These are phyloP conservation scores for Macrobrachium rosenbergii DNA, from an alignment of 1,140 invertebrate genomes.

Conservation along the genomic window DNA sequence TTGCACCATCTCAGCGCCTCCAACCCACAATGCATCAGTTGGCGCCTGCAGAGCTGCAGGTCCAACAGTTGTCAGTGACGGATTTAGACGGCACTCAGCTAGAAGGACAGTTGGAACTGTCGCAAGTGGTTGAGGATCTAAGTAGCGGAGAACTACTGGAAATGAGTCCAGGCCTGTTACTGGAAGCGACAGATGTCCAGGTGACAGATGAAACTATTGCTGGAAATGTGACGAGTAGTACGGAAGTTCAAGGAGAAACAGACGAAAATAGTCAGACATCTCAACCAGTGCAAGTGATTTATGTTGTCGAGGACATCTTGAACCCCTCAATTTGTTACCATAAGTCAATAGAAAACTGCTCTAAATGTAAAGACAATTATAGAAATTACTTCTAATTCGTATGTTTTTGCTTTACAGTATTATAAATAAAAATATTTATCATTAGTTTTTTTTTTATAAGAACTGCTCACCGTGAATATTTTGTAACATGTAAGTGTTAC, in stretches of 20 bases:
- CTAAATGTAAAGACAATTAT: too few species aligned
- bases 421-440: too few species aligned
- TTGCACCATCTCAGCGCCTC: slow-evolving; percentile 17
- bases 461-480: too few species aligned
- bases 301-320: slow-evolving; percentile 37
- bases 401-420: too few species aligned
- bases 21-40: slow-evolving; percentile 46
- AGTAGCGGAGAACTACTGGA: slow-evolving; percentile 49
- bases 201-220: neutral
- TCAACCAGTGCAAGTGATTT: slow-evolving; percentile 56
- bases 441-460: too few species aligned
- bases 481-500: too few species aligned
- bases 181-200: slow-evolving; percentile 33
- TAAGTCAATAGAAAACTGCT: neutral
- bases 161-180: slow-evolving; percentile 45
- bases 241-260: neutral
- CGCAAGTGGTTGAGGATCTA: slow-evolving; percentile 53
- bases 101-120: slow-evolving; percentile 49
- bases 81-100: slow-evolving; percentile 41
- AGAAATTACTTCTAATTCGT: too few species aligned
- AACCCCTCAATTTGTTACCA: slow-evolving; percentile 16
- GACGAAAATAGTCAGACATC: slow-evolving; percentile 7
- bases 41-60: slow-evolving; percentile 43
- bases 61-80: slow-evolving; percentile 47
- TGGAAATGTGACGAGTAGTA: neutral